These are phyloP conservation scores for Myodes glareolus DNA, from an alignment of 2,113 vertebrate species.

Conservation along the genomic window DNA sequence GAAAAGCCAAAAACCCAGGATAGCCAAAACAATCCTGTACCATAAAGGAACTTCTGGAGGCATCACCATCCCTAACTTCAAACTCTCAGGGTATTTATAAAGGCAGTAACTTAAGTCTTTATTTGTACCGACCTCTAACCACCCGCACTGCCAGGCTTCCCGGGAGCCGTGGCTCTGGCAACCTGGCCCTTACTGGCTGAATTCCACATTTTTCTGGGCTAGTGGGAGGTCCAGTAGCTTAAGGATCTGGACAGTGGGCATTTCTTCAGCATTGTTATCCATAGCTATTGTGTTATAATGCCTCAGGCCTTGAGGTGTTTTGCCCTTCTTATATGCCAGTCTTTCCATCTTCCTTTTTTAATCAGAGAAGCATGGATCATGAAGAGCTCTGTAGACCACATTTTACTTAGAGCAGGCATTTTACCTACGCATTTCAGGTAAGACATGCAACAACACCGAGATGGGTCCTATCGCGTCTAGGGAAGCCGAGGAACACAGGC, in stretches of 20 bases:
- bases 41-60: too few relatives aligned
- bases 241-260: not conserved
- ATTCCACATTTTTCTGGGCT: slow-evolving; percentile 68
- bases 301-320: not conserved
- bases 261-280: not conserved
- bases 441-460: not conserved
- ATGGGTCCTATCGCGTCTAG: not conserved
- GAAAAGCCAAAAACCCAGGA: too few relatives aligned
- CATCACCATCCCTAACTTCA: too few relatives aligned
- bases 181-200: slow-evolving; percentile 86
- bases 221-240: not conserved
- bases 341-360: not conserved
- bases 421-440: not conserved
- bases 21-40: too few relatives aligned
- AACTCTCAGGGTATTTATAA: not conserved
- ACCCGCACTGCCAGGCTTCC: not conserved
- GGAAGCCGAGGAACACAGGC: not conserved
- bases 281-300: not conserved
- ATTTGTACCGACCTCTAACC: not conserved
- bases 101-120: not conserved
- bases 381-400: not conserved
- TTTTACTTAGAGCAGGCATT: not conserved
- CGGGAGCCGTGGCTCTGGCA: not conserved
- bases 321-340: not conserved
- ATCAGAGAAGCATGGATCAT: not conserved